Evolutionary conservation across 1,140 invertebrate species (phyloP), one percentile per base, ranked within the genome.

Genomic region (Oreohelix idahoensis): DNA sequence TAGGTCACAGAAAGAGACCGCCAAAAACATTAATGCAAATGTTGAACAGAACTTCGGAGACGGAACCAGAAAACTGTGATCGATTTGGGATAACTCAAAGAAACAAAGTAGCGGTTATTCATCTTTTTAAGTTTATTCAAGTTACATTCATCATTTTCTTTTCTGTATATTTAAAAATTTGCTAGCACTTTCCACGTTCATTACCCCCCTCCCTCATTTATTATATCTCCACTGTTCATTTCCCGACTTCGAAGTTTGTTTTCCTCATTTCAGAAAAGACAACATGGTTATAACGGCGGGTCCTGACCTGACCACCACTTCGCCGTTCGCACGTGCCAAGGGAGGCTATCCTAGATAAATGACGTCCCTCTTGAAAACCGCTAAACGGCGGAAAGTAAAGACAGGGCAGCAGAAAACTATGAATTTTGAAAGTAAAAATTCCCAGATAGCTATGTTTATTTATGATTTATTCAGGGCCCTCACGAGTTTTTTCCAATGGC

Each of bases 401-500:
- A 73, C 36, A 8, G 36, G 20, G 10, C 29, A 29, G 74, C 74
- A 8, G 39, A 51, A 75, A 76, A 76, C 74, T 76, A 76, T 76
- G 39, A 76, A 45, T 76, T 45, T 76, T 76, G 38, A 35, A 76
- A 76, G 32, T 76, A 76, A 76, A 76, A 76, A 51, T 49, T 13
- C 4, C 39, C 29, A 76, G 74, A 76, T 49, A 51, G 42, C 74
- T 23, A 76, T 76, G 74, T 76, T 76, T 76, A 76, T 76, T 76
- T 76, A 76, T 76, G 74, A 76, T 76, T 49, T 51, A 76, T 76
- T 76, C 74, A 29, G 13, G 74, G 29, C 45, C n/a, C 42, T 76
- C 17, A n/a, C 45, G 2, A 45, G 29, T 49, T 51, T 76, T n/a
- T 76, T 76, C 39, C 20, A 76, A 76, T 53, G 74, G 74, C 0